Evolutionary conservation across 1,140 invertebrate genomes (phyloP), one percentile per base, ranked within the genome.

Genomic region (Platyscapa corneri): DNA sequence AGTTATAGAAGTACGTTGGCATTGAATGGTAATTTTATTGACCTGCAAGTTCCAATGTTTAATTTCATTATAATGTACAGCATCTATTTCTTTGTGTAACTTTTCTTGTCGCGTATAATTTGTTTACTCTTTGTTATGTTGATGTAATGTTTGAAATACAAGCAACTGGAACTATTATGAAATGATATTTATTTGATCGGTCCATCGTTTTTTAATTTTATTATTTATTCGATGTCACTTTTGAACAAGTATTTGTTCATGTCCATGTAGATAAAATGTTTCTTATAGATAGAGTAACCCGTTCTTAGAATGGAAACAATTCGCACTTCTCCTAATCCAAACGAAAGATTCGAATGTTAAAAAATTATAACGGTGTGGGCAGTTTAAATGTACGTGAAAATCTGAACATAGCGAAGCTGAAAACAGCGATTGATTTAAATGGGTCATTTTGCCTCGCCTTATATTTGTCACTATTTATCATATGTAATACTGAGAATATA

Each of bases 401-500:
- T 74, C 65, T 60, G n/a, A 27, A 20, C n/a, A 65, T 12, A 56
- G 23, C 49, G 32, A 74, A 80, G 6, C 49, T 32, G 34, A 49
- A 39, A 74, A 82, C 56, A 78, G 34, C 39, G 84, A 81, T 81
- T 86, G 79, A 86, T 86, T 86, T 70, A 78, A 77, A 77, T 82
- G 46, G 60, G 39, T 82, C 34, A 81, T 27, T 81, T 76, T 67
- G 56, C 60, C 74, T 70, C 78, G 42, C 80, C 84, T 76, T 82
- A 30, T 42, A 82, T 82, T 82, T 82, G 64, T 70, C 74, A n/a
- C 60, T 70, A 82, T 82, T 60, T 42, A 60, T 70, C 74, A 82
- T 32, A 37, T 30, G 12, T 53, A 70, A 46, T 46, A 34, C 3
- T 30, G 30, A 27, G n/a, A n/a, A 34, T 53, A 30, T 30, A 10